phyloP scores from a whole-genome alignment of 2,113 vertebrate species.

The Empidonax alnorum region DNA sequence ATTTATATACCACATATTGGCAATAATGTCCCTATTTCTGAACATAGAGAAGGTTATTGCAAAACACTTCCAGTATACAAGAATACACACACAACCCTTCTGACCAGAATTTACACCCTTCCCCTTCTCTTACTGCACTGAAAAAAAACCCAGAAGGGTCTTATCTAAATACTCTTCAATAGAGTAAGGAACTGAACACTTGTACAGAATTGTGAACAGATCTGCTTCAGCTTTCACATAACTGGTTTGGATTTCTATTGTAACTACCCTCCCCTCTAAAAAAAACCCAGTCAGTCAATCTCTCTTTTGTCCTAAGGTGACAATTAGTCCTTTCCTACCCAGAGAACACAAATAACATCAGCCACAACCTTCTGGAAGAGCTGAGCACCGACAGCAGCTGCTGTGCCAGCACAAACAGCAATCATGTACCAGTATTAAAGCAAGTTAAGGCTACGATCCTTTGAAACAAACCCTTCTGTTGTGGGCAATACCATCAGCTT shows the following conservation, averaged over 20 bases:
- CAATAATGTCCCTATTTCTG: background rate
- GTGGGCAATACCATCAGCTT: background rate
- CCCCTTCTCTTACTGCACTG: background rate
- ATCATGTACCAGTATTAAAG: background rate
- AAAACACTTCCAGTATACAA: background rate
- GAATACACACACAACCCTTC: background rate
- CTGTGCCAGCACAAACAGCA: background rate
- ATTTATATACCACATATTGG: background rate
- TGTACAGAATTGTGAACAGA: background rate
- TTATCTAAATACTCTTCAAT: background rate
- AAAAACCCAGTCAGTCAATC: background rate
- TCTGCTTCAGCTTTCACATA: background rate
- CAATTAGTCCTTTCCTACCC: background rate
- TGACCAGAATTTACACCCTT: background rate
- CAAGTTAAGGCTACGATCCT: background rate
- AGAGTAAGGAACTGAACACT: background rate
- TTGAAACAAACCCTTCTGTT: background rate
- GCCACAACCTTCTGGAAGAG: background rate
- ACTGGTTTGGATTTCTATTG: background rate
- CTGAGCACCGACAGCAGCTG: background rate
- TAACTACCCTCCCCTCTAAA: background rate
- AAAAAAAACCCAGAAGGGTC: background rate
- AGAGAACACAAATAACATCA: background rate
- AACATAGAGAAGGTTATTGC: background rate
- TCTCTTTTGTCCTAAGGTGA: background rate